Base-by-base conservation (phyloP, 2,888 invertebrate species). In the Endotricha flammealis region DNA sequence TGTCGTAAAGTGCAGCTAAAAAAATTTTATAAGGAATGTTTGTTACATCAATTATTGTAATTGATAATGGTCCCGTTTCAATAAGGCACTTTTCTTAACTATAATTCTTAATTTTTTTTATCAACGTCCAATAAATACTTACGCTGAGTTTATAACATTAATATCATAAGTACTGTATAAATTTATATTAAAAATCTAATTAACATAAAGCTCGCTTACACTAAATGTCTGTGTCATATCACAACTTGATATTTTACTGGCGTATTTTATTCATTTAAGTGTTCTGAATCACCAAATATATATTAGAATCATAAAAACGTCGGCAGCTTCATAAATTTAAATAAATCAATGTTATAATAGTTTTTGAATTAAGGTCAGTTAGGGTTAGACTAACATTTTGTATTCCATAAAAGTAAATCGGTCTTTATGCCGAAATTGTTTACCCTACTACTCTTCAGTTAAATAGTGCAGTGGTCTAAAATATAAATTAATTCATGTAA, bases 21-120 rank as follows among this genome's bases (percentile, higher is more conserved):
- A n/a, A 61, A 64, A 62, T 66, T 62, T 49, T 51, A 57, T 62
- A 73, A 74, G 85, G 83, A 86, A 83, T 83, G 83, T 83, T 78
- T 71, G 76, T 75, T 81, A 69, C 70, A 71, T 76, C 64, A 70
- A 69, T 66, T 64, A 56, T 47, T 50, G 39, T 60, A 72, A 72
- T 76, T 73, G 71, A 79, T 64, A 75, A 56, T 74, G 76, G 71
- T 77, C 78, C 78, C 76, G 54, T 61, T 50, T 42, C 70, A 54
- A 60, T 59, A 79, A 80, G 80, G 79, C 79, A 80, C 83, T 70
- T 69, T 50, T 48, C 42, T 43, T 48, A 52, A 20, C 3, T 4
- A 47, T 36, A 42, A 41, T 41, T 38, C 42, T 31, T 31, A 22
- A 38, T 16, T 22, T 16, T 22, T 32, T 32, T 17, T 34, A 16